These are phyloP conservation scores for Bombus impatiens DNA, from an alignment of 1,140 invertebrate species.

Conservation along the genomic window DNA sequence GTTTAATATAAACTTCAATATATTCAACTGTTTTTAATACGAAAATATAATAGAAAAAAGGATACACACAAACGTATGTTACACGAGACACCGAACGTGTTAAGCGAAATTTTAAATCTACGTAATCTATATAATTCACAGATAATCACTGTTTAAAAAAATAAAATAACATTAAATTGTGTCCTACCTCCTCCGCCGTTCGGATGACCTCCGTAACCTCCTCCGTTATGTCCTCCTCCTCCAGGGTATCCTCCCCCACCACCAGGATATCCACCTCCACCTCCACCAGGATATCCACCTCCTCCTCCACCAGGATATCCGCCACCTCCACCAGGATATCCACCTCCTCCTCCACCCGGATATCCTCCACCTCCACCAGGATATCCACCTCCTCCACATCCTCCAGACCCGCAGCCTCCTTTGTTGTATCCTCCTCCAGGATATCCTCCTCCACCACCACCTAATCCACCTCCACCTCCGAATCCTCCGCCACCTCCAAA, in stretches of 20 bases:
- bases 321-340: neutral
- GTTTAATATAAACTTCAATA: too few species aligned
- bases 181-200: neutral
- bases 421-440: neutral
- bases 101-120: neutral
- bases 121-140: neutral
- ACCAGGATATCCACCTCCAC: neutral
- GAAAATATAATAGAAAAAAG: too few species aligned
- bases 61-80: too few species aligned
- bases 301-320: neutral
- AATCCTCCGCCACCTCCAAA: conserved; percentile 15
- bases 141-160: neutral
- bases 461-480: neutral
- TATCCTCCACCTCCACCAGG: neutral
- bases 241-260: neutral
- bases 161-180: neutral
- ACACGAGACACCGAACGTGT: neutral
- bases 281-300: neutral
- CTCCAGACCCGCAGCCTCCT: neutral
- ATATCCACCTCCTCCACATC: neutral
- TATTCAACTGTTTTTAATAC: too few species aligned
- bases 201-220: neutral
- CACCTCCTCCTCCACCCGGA: neutral
- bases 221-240: neutral
- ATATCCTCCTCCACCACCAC: conserved; percentile 7